Evolutionary conservation across 2,113 vertebrate species (phyloP).

Genomic region (Erythrocebus patas): DNA sequence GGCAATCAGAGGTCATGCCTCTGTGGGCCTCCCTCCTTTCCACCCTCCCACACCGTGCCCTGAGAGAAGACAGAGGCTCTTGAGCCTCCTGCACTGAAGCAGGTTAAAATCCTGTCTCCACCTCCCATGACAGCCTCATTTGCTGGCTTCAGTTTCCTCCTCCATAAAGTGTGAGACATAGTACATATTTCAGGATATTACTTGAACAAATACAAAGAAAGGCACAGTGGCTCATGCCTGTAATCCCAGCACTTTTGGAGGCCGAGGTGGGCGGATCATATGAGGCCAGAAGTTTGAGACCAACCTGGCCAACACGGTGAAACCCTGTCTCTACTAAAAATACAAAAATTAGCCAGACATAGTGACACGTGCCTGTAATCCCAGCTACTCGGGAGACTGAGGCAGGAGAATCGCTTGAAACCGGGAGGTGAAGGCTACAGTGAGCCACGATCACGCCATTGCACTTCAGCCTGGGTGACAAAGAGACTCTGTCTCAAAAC

Average conservation of each 20-base stretch:
- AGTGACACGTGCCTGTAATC: rapidly evolving
- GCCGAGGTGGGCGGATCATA: not conserved
- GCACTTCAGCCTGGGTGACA: not conserved
- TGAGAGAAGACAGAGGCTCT: not conserved
- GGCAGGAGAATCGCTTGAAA: not conserved
- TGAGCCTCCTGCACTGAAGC: not conserved
- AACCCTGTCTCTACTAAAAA: not conserved
- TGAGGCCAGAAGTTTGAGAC: not conserved
- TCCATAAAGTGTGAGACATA: not conserved
- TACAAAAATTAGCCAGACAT: not conserved
- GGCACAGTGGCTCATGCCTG: not conserved
- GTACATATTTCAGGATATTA: not conserved
- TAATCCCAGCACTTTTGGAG: not conserved
- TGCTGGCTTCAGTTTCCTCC: not conserved
- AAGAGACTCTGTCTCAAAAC: not conserved
- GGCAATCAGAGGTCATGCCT: not conserved
- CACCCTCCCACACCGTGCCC: not conserved
- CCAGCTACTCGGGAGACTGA: not conserved
- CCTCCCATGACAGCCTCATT: not conserved
- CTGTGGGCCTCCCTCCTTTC: not conserved
- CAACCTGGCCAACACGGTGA: not conserved
- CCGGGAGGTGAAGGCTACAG: not conserved
- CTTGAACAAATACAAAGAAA: not conserved
- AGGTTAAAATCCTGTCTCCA: not conserved
- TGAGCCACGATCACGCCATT: not conserved